Conservation (phyloP, 2,113 vertebrate genomes). For the Phylloscopus trochiloides region DNA sequence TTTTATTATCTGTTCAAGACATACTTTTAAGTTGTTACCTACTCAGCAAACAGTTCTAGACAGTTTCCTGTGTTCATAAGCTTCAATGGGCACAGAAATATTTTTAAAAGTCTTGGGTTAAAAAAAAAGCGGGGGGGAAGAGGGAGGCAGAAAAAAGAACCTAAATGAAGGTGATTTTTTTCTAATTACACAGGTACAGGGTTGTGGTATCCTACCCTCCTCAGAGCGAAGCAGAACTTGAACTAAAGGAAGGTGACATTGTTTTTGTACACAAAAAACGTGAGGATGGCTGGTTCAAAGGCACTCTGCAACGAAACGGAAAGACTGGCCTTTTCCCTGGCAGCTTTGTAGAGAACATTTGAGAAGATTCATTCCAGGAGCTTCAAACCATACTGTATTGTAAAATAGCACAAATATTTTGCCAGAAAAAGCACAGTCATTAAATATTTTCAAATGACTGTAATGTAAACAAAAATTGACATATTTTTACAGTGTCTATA, state of each 20-base stretch:
- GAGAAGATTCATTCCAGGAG: slow-evolving; percentile 51
- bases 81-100: not conserved
- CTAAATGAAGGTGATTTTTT: not conserved
- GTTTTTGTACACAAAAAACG: slow-evolving; percentile 97
- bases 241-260: slow-evolving; percentile 98
- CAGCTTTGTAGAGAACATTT: slow-evolving; percentile 96
- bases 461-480: slow-evolving; percentile 35
- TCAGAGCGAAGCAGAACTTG: slow-evolving; percentile 97
- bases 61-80: not conserved
- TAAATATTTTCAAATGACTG: slow-evolving; percentile 46
- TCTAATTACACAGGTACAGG: slow-evolving; percentile 81
- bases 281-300: slow-evolving; percentile 99
- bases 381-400: slow-evolving; percentile 6
- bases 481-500: slow-evolving; percentile 54
- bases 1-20: not conserved
- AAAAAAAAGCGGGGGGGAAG: accelerated
- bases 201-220: slow-evolving; percentile 97
- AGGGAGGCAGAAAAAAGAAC: not conserved
- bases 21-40: not conserved
- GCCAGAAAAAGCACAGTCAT: slow-evolving; percentile 60
- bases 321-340: slow-evolving; percentile 96
- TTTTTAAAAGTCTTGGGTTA: not conserved
- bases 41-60: not conserved
- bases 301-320: slow-evolving; percentile 94
- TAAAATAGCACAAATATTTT: slow-evolving; percentile 71